Base-by-base conservation (phyloP, 2,113 vertebrate species). In the Panthera tigris region DNA sequence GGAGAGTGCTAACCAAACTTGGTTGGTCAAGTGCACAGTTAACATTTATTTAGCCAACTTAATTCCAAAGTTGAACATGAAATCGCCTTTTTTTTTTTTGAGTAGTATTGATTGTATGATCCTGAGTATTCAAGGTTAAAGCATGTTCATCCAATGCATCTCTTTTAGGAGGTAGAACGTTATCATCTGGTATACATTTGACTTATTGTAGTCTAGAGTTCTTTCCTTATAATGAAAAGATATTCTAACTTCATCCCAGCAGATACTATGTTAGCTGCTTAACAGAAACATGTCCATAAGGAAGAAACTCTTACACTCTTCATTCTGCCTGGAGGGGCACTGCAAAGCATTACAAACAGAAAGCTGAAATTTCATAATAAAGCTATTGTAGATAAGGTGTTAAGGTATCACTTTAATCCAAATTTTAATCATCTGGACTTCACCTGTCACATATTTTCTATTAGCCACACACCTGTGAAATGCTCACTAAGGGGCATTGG, bases 361-460 rank as follows among this genome's bases (percentile, higher is more conserved):
- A 94, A 91, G 41, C 85, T 96, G 63, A 94, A 89, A 73, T 94
- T 91, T 89, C 71, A 91, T 95, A 94, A 95, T 89, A 91, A 95
- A 94, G 36, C 57, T 63, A 81, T 88, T 97, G 15, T 94, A 90
- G 81, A 85, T 96, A 95, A 25, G 89, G 41, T 97, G 41, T 97
- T 88, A 94, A 94, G 41, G 92, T 96, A 73, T 89, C 39, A 93
- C 79, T 97, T 96, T 89, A 90, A 97, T 96, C 27, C 71, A 94
- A 80, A 94, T 97, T 95, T 97, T 97, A 90, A 94, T 96, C 90
- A 90, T 95, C 41, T 48, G 83, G 69, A 95, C 12, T 90, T 97
- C 12, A 88, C 33, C 50, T 97, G 74, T 92, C 63, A 97, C 33
- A 90, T 97, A 90, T 80, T 97, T 96, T 90, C 31, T 97, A 25